A percentile compares a stretch with the other conserved stretches of the same genome.
These are phyloP conservation scores for Glossosoma conforme DNA, from an alignment of 1,140 invertebrate genomes.

Conservation along the genomic window DNA sequence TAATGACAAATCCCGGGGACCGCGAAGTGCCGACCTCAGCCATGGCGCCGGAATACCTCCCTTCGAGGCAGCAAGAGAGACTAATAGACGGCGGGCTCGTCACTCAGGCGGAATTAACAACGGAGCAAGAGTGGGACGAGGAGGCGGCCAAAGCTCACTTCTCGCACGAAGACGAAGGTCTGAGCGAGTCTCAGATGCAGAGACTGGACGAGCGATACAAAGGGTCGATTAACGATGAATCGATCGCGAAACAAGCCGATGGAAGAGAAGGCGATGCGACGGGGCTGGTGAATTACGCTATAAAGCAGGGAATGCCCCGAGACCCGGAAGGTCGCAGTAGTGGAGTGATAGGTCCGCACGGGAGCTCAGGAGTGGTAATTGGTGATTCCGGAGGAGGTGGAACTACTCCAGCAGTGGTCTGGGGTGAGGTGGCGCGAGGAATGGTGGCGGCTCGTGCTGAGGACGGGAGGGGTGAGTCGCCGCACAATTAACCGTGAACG, in stretches of 20 bases:
- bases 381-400: too few species aligned
- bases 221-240: not conserved
- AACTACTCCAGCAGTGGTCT: conserved; percentile 17
- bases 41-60: not conserved
- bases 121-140: conserved; percentile 4
- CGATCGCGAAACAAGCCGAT: not conserved
- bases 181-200: not conserved
- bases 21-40: not conserved
- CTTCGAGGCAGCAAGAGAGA: not conserved
- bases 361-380: too few species aligned
- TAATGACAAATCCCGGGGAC: conserved; percentile 7
- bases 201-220: not conserved
- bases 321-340: too few species aligned
- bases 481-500: conserved; percentile 10
- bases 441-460: conserved; percentile 22
- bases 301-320: conserved; percentile 3
- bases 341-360: too few species aligned
- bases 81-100: not conserved
- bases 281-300: not conserved
- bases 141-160: too few species aligned
- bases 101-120: conserved; percentile 6
- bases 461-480: conserved; percentile 25
- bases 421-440: conserved; percentile 28
- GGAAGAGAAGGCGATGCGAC: not conserved
- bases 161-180: not conserved